phyloP scores from a whole-genome alignment of 2,113 vertebrate species.

The Neotoma lepida region DNA sequence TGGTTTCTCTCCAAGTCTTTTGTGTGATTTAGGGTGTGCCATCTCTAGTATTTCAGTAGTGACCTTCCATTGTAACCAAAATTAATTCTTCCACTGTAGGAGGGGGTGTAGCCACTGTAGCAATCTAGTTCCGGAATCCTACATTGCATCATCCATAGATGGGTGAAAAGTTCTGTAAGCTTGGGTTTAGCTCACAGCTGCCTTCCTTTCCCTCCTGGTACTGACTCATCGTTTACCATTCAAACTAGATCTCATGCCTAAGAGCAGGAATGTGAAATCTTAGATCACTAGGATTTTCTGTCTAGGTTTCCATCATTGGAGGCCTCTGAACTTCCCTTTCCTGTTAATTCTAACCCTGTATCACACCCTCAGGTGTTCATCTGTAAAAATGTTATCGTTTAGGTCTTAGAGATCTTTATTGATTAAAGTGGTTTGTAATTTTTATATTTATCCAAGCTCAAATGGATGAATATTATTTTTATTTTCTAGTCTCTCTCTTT shows the following conservation, averaged over 20 bases:
- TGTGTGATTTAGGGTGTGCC: constrained; percentile 42
- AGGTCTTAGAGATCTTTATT: not conserved
- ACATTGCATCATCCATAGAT: not conserved
- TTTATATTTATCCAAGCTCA: constrained; percentile 16
- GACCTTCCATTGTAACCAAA: constrained; percentile 58
- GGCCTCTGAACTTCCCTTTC: not conserved
- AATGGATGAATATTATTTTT: constrained; percentile 20
- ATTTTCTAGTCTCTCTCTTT: not conserved
- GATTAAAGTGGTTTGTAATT: constrained; percentile 7
- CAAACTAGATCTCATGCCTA: not conserved
- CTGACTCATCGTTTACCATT: constrained; percentile 38
- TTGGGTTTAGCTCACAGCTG: not conserved
- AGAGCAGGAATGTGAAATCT: not conserved
- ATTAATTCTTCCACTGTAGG: constrained; percentile 35
- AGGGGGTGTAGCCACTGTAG: not conserved
- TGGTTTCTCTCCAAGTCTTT: constrained; percentile 59
- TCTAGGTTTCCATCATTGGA: constrained; percentile 25
- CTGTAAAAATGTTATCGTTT: not conserved
- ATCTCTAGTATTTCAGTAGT: constrained; percentile 57
- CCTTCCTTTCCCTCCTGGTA: not conserved
- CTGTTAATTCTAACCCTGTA: constrained; percentile 5
- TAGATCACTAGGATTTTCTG: not conserved
- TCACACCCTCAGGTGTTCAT: constrained; percentile 1
- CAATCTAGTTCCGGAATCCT: not conserved
- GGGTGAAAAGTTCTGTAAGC: not conserved